A percentile compares a stretch with the other conserved stretches of the same genome.
Conservation (phyloP, 2,797 vertebrate species). For the Gambusia yucatana region DNA sequence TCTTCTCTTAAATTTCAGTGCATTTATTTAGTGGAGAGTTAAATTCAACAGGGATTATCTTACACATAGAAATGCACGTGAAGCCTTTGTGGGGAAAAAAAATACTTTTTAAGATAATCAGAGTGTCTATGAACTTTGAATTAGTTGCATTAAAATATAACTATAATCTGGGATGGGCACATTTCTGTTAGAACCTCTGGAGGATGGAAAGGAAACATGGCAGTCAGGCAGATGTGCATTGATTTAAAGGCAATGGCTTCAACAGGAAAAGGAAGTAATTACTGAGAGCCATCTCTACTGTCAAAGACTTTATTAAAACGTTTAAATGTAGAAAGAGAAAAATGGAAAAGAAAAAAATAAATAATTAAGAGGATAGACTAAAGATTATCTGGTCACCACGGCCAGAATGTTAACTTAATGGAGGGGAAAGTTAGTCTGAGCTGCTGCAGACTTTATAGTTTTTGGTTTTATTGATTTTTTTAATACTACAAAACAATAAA, state of each 20-base stretch:
- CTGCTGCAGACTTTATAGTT: not conserved
- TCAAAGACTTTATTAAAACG: not conserved
- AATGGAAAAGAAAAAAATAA: too few relatives aligned
- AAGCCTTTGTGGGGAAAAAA: not conserved
- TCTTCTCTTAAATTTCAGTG: not conserved
- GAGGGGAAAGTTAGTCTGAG: not conserved
- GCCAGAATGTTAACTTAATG: too few relatives aligned
- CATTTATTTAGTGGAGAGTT: not conserved
- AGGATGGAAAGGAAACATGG: not conserved
- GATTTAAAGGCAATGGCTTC: not conserved
- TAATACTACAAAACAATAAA: too few relatives aligned
- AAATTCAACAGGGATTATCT: not conserved
- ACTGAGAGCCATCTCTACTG: not conserved
- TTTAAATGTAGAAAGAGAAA: not conserved
- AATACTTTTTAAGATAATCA: not conserved
- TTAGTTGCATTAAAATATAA: not conserved
- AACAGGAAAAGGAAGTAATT: not conserved
- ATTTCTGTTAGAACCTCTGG: not conserved
- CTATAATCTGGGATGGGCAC: not conserved
- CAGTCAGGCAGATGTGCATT: not conserved
- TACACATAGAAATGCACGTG: not conserved
- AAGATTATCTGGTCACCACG: not conserved
- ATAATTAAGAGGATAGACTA: not conserved
- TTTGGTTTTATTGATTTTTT: too few relatives aligned
- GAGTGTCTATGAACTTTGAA: not conserved